These are phyloP conservation scores for Megaceryle alcyon DNA, from an alignment of 2,797 vertebrate species.

Conservation along the genomic window DNA sequence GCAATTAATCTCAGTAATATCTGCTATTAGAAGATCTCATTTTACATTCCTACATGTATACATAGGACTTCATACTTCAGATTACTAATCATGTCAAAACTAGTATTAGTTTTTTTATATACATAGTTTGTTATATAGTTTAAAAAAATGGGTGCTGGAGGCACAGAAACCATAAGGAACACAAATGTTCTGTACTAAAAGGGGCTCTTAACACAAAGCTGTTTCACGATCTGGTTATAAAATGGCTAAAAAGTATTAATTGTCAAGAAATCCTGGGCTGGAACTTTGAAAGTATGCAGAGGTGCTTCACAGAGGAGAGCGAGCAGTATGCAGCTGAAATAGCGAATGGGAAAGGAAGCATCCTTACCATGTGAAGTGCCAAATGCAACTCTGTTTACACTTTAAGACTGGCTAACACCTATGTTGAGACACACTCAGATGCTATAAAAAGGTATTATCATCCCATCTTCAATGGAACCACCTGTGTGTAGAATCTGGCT, in stretches of 20 bases:
- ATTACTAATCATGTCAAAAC: neutral
- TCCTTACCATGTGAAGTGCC: neutral
- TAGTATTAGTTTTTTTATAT: neutral
- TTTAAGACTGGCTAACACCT: neutral
- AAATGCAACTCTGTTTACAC: neutral
- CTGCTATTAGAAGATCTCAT: neutral
- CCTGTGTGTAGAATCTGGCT: neutral
- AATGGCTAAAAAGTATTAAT: neutral
- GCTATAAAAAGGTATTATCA: neutral
- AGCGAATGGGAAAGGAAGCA: neutral
- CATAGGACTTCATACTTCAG: neutral
- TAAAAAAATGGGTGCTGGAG: neutral
- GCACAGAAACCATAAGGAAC: neutral
- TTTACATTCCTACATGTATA: neutral
- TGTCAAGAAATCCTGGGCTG: neutral
- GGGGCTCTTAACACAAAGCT: neutral
- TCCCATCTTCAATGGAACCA: neutral
- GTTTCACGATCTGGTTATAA: neutral
- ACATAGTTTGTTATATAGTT: neutral
- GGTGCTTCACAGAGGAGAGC: neutral
- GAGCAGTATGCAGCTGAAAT: too few relatives aligned
- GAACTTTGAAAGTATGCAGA: neutral
- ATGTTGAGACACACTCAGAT: neutral
- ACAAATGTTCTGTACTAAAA: neutral
- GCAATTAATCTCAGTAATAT: neutral